Conservation (phyloP, 1,140 invertebrate genomes). For the Penaeus japonicus region DNA sequence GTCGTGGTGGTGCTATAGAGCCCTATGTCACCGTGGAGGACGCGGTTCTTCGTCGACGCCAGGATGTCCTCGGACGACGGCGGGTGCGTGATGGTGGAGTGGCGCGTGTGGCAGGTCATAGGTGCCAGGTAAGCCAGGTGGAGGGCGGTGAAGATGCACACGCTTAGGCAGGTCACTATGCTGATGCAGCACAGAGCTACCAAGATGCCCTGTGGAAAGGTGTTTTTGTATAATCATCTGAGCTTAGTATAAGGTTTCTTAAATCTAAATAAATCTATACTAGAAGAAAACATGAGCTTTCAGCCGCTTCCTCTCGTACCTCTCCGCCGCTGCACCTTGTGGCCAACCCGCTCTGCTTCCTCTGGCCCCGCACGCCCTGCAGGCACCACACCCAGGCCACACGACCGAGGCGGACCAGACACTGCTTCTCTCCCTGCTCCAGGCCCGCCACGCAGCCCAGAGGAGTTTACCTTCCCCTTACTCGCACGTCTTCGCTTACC, state of each 20-base stretch:
- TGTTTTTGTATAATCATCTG: neutral
- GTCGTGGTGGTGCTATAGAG: neutral
- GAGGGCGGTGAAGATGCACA: slow-evolving; percentile 65
- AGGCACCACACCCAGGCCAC: too few species aligned
- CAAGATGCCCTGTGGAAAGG: slow-evolving; percentile 63
- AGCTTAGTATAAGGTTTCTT: neutral
- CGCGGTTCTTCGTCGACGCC: too few species aligned
- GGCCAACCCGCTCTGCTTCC: too few species aligned
- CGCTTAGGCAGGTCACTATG: slow-evolving; percentile 64
- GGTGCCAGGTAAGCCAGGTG: slow-evolving; percentile 66
- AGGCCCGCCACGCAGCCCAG: too few species aligned
- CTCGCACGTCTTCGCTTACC: too few species aligned
- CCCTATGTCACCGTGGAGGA: neutral
- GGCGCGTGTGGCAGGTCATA: slow-evolving; percentile 64
- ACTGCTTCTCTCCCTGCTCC: too few species aligned
- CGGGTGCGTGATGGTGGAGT: slow-evolving; percentile 64
- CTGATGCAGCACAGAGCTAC: slow-evolving; percentile 64
- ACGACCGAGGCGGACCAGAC: too few species aligned
- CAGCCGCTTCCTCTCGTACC: too few species aligned
- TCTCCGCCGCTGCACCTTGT: too few species aligned
- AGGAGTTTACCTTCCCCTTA: too few species aligned
- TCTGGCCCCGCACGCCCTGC: too few species aligned
- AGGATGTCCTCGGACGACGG: slow-evolving; percentile 59
- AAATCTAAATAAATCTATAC: neutral
- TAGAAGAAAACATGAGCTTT: too few species aligned